These are phyloP conservation scores for Enteromius anoplus DNA, from an alignment of 2,797 vertebrate species.

Conservation along the genomic window DNA sequence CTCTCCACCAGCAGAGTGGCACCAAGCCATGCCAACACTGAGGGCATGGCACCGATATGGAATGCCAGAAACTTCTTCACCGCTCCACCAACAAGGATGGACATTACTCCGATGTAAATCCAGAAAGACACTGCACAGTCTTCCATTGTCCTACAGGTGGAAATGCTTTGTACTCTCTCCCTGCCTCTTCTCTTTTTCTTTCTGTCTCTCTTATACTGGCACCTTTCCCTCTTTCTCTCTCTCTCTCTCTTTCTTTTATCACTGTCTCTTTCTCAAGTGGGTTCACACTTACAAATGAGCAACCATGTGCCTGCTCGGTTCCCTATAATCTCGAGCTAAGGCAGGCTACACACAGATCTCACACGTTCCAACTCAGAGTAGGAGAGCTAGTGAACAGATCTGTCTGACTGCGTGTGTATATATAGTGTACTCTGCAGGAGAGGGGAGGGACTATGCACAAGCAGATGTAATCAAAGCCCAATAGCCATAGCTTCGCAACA, in stretches of 20 bases:
- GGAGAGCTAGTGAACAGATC: slow-evolving; percentile 61
- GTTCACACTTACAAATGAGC: slow-evolving; percentile 55
- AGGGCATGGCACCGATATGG: slow-evolving; percentile 70
- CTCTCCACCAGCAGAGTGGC: slow-evolving; percentile 75
- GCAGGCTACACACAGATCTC: slow-evolving; percentile 17
- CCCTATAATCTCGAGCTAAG: slow-evolving; percentile 44
- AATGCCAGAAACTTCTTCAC: slow-evolving; percentile 73
- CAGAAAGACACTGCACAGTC: slow-evolving; percentile 74
- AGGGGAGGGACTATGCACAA: slow-evolving; percentile 72
- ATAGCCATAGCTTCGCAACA: slow-evolving; percentile 67
- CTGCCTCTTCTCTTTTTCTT: slow-evolving; percentile 40
- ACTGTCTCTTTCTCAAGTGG: slow-evolving; percentile 56
- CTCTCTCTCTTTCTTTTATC: slow-evolving; percentile 40
- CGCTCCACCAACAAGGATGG: slow-evolving; percentile 68
- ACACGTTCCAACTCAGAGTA: slow-evolving; percentile 49
- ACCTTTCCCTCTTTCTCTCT: slow-evolving; percentile 26
- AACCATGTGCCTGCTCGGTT: slow-evolving; percentile 59
- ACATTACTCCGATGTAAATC: slow-evolving; percentile 75
- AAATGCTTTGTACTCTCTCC: slow-evolving; percentile 37
- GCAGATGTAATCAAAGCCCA: slow-evolving; percentile 75
- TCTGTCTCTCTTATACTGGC: slow-evolving; percentile 19
- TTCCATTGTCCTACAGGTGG: slow-evolving; percentile 69
- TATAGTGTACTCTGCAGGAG: slow-evolving; percentile 72
- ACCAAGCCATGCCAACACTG: slow-evolving; percentile 75
- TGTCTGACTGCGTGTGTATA: slow-evolving; percentile 64